Percentiles rank a stretch among this genome's conserved stretches.
phyloP scores from a whole-genome alignment of 2,888 invertebrate genomes.

The Aporophyla nigra region DNA sequence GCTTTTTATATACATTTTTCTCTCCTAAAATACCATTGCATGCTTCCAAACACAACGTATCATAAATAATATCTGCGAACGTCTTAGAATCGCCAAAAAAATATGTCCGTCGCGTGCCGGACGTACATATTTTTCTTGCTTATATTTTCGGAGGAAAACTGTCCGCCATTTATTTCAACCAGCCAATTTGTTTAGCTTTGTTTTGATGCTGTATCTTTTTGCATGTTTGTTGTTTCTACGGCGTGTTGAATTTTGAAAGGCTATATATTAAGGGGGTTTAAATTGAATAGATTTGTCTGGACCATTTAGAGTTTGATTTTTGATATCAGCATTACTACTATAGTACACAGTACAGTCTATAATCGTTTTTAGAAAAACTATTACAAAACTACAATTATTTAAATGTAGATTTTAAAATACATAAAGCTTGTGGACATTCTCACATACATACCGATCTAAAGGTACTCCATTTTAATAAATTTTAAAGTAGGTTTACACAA shows the following conservation, averaged over 20 bases:
- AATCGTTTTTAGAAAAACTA: not conserved
- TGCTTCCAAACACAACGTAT: slow-evolving; percentile 9
- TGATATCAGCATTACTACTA: no score
- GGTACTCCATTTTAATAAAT: slow-evolving; percentile 15
- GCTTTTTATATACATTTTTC: not conserved
- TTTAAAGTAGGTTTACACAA: slow-evolving; percentile 11
- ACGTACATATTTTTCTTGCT: slow-evolving; percentile 48
- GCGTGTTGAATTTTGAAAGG: slow-evolving; percentile 42
- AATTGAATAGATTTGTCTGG: slow-evolving; percentile 7
- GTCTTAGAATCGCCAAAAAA: slow-evolving; percentile 46
- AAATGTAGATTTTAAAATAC: not conserved
- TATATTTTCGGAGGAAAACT: slow-evolving; percentile 48
- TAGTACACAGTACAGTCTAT: no score
- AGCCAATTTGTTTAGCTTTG: slow-evolving; percentile 61
- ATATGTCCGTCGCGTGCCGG: slow-evolving; percentile 49
- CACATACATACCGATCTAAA: not conserved
- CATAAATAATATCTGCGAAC: slow-evolving; percentile 44
- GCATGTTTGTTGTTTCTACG: slow-evolving; percentile 37
- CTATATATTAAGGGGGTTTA: not conserved
- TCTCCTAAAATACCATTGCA: slow-evolving; percentile 19
- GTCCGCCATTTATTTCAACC: slow-evolving; percentile 58
- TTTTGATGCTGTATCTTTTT: slow-evolving; percentile 46
- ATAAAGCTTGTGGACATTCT: not conserved
- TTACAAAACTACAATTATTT: not conserved
- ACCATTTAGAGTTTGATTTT: not conserved